These are phyloP conservation scores for Hippolais icterina DNA, from an alignment of 2,113 vertebrate species.

Conservation along the genomic window DNA sequence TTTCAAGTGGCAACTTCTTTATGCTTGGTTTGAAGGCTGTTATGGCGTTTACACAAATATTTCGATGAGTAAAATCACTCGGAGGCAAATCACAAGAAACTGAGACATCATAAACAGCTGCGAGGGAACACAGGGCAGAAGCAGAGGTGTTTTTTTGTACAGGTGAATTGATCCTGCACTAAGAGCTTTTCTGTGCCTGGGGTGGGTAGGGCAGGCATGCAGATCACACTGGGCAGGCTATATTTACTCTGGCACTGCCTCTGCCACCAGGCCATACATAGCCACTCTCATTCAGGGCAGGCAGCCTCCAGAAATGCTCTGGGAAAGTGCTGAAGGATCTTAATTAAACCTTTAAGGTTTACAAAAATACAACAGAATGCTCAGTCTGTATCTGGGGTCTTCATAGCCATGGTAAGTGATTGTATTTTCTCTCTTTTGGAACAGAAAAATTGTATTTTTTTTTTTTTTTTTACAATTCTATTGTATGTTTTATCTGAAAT, in stretches of 20 bases:
- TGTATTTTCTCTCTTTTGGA: not conserved
- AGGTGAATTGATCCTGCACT: not conserved
- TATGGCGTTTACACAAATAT: not conserved
- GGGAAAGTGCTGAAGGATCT: slow-evolving; percentile 23
- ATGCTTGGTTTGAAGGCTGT: not conserved
- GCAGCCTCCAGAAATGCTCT: slow-evolving; percentile 37
- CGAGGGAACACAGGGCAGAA: rapidly evolving
- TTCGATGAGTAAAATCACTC: not conserved
- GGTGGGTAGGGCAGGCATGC: slow-evolving; percentile 57
- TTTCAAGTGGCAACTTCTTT: not conserved
- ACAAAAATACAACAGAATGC: not conserved
- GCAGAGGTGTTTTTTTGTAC: not conserved
- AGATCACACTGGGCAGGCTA: slow-evolving; percentile 56
- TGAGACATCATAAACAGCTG: rapidly evolving
- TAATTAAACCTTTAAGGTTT: not conserved
- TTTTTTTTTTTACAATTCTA: not conserved
- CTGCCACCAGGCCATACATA: slow-evolving; percentile 58
- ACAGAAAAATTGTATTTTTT: not conserved
- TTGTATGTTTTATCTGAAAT: not conserved
- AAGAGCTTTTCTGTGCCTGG: not conserved
- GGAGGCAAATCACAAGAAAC: not conserved
- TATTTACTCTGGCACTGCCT: slow-evolving; percentile 68
- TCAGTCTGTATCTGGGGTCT: not conserved
- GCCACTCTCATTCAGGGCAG: slow-evolving; percentile 20
- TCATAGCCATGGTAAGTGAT: slow-evolving; percentile 63